phyloP scores from a whole-genome alignment of 2,113 vertebrate genomes.

The Cepphus grylle region DNA sequence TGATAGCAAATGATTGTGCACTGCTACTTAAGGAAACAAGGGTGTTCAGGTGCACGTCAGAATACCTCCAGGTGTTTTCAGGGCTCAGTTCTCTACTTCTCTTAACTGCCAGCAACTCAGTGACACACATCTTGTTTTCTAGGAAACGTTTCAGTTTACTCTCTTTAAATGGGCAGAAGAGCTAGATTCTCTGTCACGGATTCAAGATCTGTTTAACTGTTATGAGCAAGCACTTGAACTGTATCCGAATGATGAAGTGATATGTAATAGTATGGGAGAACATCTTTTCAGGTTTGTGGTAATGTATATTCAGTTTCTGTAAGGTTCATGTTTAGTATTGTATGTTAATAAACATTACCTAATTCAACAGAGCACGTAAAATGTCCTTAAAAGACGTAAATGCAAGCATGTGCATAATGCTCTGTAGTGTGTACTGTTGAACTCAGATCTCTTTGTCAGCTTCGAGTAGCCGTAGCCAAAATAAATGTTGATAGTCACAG shows the following conservation, averaged over 20 bases:
- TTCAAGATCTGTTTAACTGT: conserved; percentile 92
- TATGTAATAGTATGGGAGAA: conserved; percentile 97
- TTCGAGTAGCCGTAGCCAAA: not conserved
- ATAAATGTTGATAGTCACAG: not conserved
- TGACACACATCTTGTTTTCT: not conserved
- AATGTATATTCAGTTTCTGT: not conserved
- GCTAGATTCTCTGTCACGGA: conserved; percentile 85
- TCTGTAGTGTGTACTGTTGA: not conserved
- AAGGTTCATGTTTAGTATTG: not conserved
- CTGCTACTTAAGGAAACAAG: not conserved
- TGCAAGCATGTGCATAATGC: not conserved
- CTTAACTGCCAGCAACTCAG: not conserved
- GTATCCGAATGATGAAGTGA: conserved; percentile 91
- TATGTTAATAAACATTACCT: not conserved
- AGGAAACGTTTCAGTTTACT: conserved; percentile 95
- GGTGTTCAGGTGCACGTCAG: not conserved
- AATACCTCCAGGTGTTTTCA: not conserved
- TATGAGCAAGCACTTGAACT: conserved; percentile 95
- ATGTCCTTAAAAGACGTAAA: not conserved
- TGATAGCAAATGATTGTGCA: not conserved
- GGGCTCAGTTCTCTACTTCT: not conserved
- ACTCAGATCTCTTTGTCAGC: not conserved
- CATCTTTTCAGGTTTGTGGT: conserved; percentile 91
- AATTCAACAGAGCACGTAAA: not conserved
- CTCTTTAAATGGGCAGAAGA: conserved; percentile 95